Base-by-base conservation (phyloP, 2,797 vertebrate genomes). In the Pangasius djambal region DNA sequence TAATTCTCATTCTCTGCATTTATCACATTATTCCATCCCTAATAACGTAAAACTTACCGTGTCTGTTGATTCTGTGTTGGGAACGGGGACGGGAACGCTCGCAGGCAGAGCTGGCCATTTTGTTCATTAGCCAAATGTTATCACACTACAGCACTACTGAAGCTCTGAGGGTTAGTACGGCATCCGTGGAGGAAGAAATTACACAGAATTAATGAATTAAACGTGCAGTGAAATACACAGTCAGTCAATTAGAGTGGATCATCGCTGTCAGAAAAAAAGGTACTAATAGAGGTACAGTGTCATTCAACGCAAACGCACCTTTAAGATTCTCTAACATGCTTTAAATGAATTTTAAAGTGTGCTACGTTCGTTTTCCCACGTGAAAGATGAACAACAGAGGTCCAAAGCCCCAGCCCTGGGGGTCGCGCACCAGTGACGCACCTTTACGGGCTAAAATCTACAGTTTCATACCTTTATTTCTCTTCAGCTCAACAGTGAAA, bases 121-220 rank as follows among this genome's bases (percentile, higher is more conserved):
- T 65, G 82, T 96, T 98, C 97, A 97, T 96, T 92, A 95, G 96
- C 91, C 93, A 97, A 94, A 95, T 95, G 96, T 97, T 97, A 97
- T 95, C 97, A 98, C 96, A 96, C 97, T 97, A 98, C 93, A 97
- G 97, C 96, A 96, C 97, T 98, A 98, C 93, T 95, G 97, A 95
- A 96, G 95, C 96, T 97, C 96, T 96, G 95, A 94, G 92, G 94
- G 97, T 98, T 98, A 98, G 98, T 97, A 95, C 94, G 91, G 92
- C 94, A 97, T 96, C 48, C 90, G 94, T 95, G 96, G 90, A 96
- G 94, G 63, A 50, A 95, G 82, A 40, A 97, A 97, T 96, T 94
- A 93, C 92, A 93, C 95, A 94, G 91, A 96, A 97, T 98, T 96
- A 89, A 65, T 69, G 50, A 72, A 90, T 88, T 77, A 89, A 87